Evolutionary conservation across 2,113 vertebrate species (phyloP), one percentile per base, ranked within the genome.

Genomic region (Forbesichthys agassizii): DNA sequence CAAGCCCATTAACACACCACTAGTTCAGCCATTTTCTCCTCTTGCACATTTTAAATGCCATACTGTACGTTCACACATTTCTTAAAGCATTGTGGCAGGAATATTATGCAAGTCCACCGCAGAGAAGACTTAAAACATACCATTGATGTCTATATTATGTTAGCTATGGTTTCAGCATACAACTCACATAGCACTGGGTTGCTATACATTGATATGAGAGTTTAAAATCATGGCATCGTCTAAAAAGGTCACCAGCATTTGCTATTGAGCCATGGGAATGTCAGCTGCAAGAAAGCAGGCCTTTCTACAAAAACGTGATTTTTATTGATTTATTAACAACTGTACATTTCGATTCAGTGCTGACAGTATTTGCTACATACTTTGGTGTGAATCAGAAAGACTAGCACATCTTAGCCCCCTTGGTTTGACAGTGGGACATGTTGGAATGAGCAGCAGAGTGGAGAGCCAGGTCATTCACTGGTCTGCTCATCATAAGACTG

Each of bases 281-380:
- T 33, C 11, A 58, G 33, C 27, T 57, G 27, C 20, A 4, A 60
- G 27, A 60, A 60, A 9, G 9, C 14, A 60, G 14, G 42, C 14
- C 33, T 42, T 83, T 90, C 76, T 86, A 91, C 82, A 91, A 92
- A 92, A 91, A 84, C 82, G 80, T 80, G 74, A 72, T 51, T 79
- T 93, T 93, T 93, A 93, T 93, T 93, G 86, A 84, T 89, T 88
- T 92, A 89, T 85, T 79, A 89, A 92, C 88, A 92, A 89, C 89
- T 93, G 86, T 91, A 92, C 83, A 92, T 74, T 77, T 89, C 70
- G 88, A 84, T 90, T 91, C 90, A 92, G 92, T 92, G 91, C 91
- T 73, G 88, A 92, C 89, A 89, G 90, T 91, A 76, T 93, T 94
- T 88, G 94, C 93, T 94, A 93, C 91, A 93, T 89, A 92, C 91